phyloP scores from a whole-genome alignment of 2,113 vertebrate genomes.

The Euleptes europaea region DNA sequence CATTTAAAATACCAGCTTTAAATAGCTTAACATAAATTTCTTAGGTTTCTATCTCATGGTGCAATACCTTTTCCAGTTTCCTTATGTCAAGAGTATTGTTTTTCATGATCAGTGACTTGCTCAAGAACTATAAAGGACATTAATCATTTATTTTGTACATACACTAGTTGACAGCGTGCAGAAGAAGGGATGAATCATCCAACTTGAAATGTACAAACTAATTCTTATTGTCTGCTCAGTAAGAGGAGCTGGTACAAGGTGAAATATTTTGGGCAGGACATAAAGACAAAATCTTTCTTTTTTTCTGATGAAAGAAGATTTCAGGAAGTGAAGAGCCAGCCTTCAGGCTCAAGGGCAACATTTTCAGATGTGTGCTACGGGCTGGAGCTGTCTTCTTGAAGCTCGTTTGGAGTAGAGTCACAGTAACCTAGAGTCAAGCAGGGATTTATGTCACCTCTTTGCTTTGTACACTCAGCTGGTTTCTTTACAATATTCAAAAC shows the following conservation, averaged over 20 bases:
- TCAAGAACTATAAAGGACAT: conserved; percentile 20
- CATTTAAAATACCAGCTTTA: background rate
- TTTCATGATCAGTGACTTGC: conserved; percentile 16
- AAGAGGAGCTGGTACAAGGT: background rate
- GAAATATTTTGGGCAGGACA: background rate
- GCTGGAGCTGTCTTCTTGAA: background rate
- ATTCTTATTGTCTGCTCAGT: background rate
- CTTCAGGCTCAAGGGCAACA: background rate
- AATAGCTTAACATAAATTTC: conserved; percentile 8
- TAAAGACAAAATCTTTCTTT: background rate
- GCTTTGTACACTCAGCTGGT: background rate
- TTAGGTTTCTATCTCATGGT: conserved; percentile 6
- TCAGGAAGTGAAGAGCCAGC: background rate
- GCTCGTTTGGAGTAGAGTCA: background rate
- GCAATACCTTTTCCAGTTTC: conserved; percentile 7
- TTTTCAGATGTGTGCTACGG: background rate
- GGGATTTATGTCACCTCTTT: background rate
- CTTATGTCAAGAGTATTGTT: conserved; percentile 17
- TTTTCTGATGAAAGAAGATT: background rate
- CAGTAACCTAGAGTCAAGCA: background rate
- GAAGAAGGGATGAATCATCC: background rate
- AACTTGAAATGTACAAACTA: background rate
- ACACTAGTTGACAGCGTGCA: background rate
- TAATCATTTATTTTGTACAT: conserved; percentile 26
- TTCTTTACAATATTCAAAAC: background rate